These are phyloP conservation scores for Aelia acuminata DNA, from an alignment of 2,888 invertebrate genomes.

Conservation along the genomic window DNA sequence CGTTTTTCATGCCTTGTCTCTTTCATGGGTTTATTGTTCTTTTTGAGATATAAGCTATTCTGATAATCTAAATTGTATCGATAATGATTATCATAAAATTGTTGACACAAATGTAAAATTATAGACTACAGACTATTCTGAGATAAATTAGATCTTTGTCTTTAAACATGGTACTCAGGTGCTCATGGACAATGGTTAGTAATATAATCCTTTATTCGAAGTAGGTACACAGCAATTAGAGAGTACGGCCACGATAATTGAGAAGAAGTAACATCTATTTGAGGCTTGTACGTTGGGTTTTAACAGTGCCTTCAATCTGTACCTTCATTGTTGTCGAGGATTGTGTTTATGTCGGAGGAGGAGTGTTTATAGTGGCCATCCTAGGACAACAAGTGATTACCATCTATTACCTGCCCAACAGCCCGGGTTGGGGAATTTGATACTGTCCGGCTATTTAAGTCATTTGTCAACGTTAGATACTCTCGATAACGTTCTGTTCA, in stretches of 20 bases:
- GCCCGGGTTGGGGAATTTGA: constrained; percentile 36
- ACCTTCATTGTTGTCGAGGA: constrained; percentile 46
- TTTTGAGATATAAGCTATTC: too few species aligned
- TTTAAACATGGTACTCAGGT: not conserved
- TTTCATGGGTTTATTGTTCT: too few species aligned
- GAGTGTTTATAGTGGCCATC: constrained; percentile 36
- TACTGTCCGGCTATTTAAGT: constrained; percentile 39
- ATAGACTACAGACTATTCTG: too few species aligned
- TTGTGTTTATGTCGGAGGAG: constrained; percentile 29
- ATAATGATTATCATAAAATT: not conserved
- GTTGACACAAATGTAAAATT: not conserved
- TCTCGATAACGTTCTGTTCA: constrained; percentile 38
- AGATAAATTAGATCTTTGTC: not conserved
- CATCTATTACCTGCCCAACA: constrained; percentile 18
- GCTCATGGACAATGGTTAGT: not conserved
- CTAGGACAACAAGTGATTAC: constrained; percentile 44
- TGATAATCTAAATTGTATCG: too few species aligned
- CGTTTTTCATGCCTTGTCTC: too few species aligned
- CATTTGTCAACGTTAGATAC: constrained; percentile 49
- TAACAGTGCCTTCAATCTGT: constrained; percentile 34
- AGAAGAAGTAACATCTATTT: constrained; percentile 5
- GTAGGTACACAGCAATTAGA: not conserved
- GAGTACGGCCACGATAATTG: constrained; percentile 24
- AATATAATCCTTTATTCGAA: constrained; percentile 39
- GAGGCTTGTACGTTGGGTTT: constrained; percentile 10